Evolutionary conservation across 2,113 vertebrate genomes (phyloP).

Genomic region (Enhydra lutris): DNA sequence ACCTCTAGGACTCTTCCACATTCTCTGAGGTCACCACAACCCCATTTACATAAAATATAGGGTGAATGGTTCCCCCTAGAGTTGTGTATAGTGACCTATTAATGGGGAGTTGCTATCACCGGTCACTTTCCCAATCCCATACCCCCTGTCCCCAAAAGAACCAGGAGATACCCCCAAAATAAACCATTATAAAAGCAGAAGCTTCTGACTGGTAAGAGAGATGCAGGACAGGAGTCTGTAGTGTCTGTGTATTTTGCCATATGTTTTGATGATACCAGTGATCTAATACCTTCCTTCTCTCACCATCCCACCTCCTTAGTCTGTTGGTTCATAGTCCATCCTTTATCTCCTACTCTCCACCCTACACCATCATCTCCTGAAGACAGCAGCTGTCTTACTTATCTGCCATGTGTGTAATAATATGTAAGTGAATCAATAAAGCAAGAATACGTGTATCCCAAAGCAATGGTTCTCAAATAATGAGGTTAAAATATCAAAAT

Average conservation of each 20-base stretch:
- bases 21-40: not conserved
- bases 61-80: not conserved
- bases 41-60: not conserved
- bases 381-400: not conserved
- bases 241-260: not conserved
- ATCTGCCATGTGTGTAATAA: not conserved
- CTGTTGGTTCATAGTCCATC: not conserved
- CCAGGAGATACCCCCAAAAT: not conserved
- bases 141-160: not conserved
- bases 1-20: not conserved
- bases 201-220: not conserved
- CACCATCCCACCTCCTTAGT: not conserved
- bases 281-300: not conserved
- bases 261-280: not conserved
- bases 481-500: not conserved
- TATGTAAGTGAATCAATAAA: not conserved
- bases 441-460: not conserved
- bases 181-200: not conserved
- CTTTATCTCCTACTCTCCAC: not conserved
- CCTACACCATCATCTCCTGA: not conserved
- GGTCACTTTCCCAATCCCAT: not conserved
- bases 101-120: not conserved
- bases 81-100: not conserved
- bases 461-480: not conserved
- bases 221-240: not conserved